Percentiles rank a stretch among this genome's conserved stretches.
These are phyloP conservation scores for Lucilia cuprina DNA, from an alignment of 1,140 invertebrate genomes.

Conservation along the genomic window DNA sequence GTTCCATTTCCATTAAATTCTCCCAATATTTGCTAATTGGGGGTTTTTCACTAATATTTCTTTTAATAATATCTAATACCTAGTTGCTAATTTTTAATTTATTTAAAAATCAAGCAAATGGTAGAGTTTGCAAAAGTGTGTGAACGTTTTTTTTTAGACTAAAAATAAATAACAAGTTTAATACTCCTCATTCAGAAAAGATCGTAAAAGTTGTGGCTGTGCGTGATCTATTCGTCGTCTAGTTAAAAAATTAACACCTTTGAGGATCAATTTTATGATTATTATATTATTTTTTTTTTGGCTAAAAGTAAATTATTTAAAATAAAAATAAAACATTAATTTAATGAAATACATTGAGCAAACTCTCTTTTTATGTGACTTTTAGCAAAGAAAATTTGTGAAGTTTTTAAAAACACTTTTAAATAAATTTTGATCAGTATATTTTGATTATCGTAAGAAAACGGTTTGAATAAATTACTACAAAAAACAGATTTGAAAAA, in stretches of 20 bases:
- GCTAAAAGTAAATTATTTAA: not conserved
- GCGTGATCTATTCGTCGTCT: not conserved
- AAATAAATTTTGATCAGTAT: not conserved
- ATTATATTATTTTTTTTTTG: not conserved
- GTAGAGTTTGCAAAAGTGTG: not conserved
- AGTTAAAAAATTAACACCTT: slow-evolving; percentile 3
- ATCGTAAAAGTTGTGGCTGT: not conserved
- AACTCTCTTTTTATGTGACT: not conserved
- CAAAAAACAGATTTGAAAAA: not conserved
- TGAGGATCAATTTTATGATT: not conserved
- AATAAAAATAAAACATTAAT: not conserved
- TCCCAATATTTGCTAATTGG: too few species aligned
- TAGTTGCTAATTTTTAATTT: not conserved
- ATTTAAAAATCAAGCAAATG: not conserved
- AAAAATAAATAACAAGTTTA: not conserved
- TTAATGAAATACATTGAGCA: not conserved
- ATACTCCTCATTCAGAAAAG: not conserved
- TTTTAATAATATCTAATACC: too few species aligned
- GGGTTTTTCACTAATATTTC: too few species aligned
- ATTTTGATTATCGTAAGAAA: not conserved
- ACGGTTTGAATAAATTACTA: not conserved
- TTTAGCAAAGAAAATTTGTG: not conserved
- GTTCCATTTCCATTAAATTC: too few species aligned
- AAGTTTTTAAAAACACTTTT: not conserved
- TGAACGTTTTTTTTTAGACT: not conserved